These are phyloP conservation scores for Neoarius graeffei DNA, from an alignment of 2,113 vertebrate genomes.

Conservation along the genomic window DNA sequence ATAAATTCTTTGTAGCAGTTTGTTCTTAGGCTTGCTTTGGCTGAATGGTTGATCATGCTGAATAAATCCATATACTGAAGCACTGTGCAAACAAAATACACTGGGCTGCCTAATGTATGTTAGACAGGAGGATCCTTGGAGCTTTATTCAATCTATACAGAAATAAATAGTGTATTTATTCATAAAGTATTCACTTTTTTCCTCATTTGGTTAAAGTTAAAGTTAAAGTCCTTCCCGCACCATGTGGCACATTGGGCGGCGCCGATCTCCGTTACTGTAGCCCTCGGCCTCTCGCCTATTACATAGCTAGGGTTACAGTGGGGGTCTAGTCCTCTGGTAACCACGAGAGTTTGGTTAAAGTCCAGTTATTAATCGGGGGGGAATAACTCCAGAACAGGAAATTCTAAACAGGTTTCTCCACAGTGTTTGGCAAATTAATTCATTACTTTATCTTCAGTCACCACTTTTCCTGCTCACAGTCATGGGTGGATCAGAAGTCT, in stretches of 20 bases:
- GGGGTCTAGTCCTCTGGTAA: too few relatives aligned
- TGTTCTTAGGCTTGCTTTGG: background rate
- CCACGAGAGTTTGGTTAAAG: background rate
- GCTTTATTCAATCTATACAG: background rate
- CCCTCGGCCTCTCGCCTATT: too few relatives aligned
- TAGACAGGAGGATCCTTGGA: background rate
- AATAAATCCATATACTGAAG: background rate
- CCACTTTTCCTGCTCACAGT: background rate
- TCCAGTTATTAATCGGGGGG: background rate
- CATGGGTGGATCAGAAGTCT: background rate
- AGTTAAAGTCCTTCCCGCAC: too few relatives aligned
- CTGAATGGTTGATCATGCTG: background rate
- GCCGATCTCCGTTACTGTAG: too few relatives aligned
- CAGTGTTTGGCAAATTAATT: background rate
- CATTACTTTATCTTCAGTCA: background rate
- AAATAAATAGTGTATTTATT: background rate
- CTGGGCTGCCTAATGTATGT: background rate
- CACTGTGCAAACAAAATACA: background rate
- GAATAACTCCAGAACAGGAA: background rate
- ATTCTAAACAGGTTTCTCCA: background rate
- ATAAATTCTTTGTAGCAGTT: background rate
- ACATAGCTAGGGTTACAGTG: too few relatives aligned
- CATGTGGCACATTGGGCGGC: too few relatives aligned
- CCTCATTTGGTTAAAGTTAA: background rate
- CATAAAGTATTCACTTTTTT: background rate